These are phyloP conservation scores for Sternarchorhynchus goeldii DNA, from an alignment of 2,797 vertebrate species.

Conservation along the genomic window DNA sequence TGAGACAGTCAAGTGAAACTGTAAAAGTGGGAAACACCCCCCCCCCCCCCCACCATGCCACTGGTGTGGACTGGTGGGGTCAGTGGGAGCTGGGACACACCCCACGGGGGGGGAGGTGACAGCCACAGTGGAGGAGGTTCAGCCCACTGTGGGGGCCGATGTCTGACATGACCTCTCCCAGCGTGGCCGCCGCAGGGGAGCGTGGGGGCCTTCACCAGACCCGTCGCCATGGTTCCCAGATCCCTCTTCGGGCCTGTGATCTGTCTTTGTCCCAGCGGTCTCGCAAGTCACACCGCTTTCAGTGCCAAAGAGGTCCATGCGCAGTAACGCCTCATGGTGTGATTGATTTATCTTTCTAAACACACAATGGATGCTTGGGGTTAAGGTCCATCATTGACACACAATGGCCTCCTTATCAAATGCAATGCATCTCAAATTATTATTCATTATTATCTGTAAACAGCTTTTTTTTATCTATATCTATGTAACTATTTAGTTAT, in stretches of 20 bases:
- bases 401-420: slow-evolving; percentile 14
- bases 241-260: slow-evolving; percentile 49
- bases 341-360: slow-evolving; percentile 39
- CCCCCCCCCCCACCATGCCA: slow-evolving; percentile 65
- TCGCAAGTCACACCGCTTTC: slow-evolving; percentile 41
- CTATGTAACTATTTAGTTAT: slow-evolving; percentile 7
- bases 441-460: slow-evolving; percentile 9
- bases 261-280: slow-evolving; percentile 48
- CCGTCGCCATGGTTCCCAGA: slow-evolving; percentile 61
- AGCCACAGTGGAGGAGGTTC: slow-evolving; percentile 81
- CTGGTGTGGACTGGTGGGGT: slow-evolving; percentile 69
- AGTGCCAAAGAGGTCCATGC: slow-evolving; percentile 14
- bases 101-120: slow-evolving; percentile 78
- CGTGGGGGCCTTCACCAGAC: slow-evolving; percentile 55
- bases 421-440: slow-evolving; percentile 8
- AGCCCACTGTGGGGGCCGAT: slow-evolving; percentile 80
- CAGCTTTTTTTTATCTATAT: background rate
- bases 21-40: slow-evolving; percentile 65
- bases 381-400: slow-evolving; percentile 14
- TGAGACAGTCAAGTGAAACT: slow-evolving; percentile 61
- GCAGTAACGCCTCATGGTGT: slow-evolving; percentile 27
- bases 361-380: slow-evolving; percentile 15
- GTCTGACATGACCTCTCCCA: slow-evolving; percentile 88
- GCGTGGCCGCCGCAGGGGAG: slow-evolving; percentile 71
- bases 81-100: slow-evolving; percentile 64